These are phyloP conservation scores for Plumapathes pennacea DNA, from an alignment of 92 coral and sea anemone species.

Conservation along the genomic window DNA sequence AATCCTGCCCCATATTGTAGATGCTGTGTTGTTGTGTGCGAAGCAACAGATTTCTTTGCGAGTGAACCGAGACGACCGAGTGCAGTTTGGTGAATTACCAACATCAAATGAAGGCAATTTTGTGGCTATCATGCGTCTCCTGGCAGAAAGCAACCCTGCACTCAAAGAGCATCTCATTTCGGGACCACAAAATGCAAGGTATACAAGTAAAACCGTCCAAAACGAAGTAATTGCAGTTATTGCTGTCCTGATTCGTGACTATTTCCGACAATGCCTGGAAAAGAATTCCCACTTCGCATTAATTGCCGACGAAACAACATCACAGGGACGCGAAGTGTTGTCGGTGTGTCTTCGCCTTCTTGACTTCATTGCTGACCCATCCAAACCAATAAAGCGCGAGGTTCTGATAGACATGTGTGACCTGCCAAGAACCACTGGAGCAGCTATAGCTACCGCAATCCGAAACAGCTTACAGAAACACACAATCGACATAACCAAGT, in stretches of 20 bases:
- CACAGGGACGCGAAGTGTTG: slow-evolving; percentile 52
- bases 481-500: slow-evolving; percentile 30
- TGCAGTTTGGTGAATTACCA: slow-evolving; percentile 48
- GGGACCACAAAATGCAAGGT: slow-evolving; percentile 57
- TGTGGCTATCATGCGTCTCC: slow-evolving; percentile 55
- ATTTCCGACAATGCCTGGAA: slow-evolving; percentile 47
- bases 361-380: slow-evolving; percentile 37
- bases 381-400: slow-evolving; percentile 44
- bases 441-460: slow-evolving; percentile 55
- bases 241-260: slow-evolving; percentile 39
- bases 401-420: slow-evolving; percentile 49
- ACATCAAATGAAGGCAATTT: slow-evolving; percentile 55
- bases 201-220: slow-evolving; percentile 65
- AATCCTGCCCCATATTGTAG: slow-evolving; percentile 63
- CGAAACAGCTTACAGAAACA: slow-evolving; percentile 31
- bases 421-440: slow-evolving; percentile 49
- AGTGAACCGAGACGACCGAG: slow-evolving; percentile 53
- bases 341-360: slow-evolving; percentile 46
- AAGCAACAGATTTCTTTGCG: slow-evolving; percentile 71
- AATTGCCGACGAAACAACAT: slow-evolving; percentile 60
- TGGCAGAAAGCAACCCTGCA: slow-evolving; percentile 68
- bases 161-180: slow-evolving; percentile 44
- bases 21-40: slow-evolving; percentile 55
- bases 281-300: slow-evolving; percentile 50
- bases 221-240: slow-evolving; percentile 37